Base-by-base conservation (phyloP, 2,888 invertebrate species). In the Peribatodes rhomboidaria region DNA sequence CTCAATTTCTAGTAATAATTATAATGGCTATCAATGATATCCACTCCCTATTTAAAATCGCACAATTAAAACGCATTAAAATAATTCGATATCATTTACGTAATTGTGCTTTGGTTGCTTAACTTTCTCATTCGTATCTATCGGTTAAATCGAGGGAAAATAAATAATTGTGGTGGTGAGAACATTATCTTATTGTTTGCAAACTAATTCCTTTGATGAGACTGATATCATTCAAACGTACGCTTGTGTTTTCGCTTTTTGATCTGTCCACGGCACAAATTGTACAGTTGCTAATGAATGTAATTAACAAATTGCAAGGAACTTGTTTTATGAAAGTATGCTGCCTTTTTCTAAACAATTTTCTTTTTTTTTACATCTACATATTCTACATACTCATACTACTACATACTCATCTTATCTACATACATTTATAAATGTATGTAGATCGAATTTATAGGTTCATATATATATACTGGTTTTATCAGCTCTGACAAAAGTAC, bases 281-380 rank as follows among this genome's bases (percentile, higher is more conserved):
- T 65, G 60, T 68, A 61, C 58, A 42, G 14, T 39, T 35, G 4
- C 37, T 39, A 27, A 44, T 16, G n/a, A 61, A 37, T 61, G 10
- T 56, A 27, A 35, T 14, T 37, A 13, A 53, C 10, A 31, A 27
- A 27, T 27, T 27, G 6, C 3, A 27, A 14, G n/a, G 18, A 37
- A 44, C 62, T 56, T 62, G 35, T 62, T 62, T 55, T 56, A 50
- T 50, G 61, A 62, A 61, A 55, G 61, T 55, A n/a, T n/a, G n/a
- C n/a, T n/a, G n/a, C n/a, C n/a, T n/a, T n/a, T n/a, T n/a, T n/a
- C n/a, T n/a, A n/a, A n/a, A n/a, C n/a, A n/a, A n/a, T n/a, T n/a
- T n/a, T n/a, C n/a, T n/a, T n/a, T n/a, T n/a, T n/a, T n/a, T n/a
- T n/a, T n/a, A n/a, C n/a, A n/a, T n/a, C n/a, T n/a, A n/a, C n/a